Percentiles rank a stretch among this genome's conserved stretches.
Conservation (phyloP, 2,888 invertebrate genomes). For the Drosophila colorata region DNA sequence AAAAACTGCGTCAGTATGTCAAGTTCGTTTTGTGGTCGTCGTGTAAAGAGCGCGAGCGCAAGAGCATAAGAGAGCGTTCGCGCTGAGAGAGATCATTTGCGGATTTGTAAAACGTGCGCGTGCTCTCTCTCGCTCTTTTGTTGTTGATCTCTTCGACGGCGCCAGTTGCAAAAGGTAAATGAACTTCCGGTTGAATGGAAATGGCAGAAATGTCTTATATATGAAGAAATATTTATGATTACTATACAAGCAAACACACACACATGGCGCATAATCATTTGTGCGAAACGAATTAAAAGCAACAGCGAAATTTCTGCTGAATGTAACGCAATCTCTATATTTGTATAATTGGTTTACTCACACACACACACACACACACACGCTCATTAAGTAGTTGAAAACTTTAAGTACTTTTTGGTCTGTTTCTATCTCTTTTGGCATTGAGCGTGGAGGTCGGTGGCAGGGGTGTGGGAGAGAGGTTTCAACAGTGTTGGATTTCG, state of each 20-base stretch:
- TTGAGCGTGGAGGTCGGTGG: not conserved
- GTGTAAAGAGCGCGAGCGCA: conserved; percentile 9
- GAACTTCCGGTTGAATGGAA: conserved; percentile 80
- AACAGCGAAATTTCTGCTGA: conserved; percentile 27
- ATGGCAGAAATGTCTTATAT: conserved; percentile 47
- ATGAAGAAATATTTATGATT: conserved; percentile 27
- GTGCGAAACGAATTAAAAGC: conserved; percentile 14
- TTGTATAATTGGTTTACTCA: conserved; percentile 66
- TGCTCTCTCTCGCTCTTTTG: conserved; percentile 14
- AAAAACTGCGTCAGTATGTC: conserved; percentile 83
- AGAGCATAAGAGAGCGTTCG: conserved; percentile 15
- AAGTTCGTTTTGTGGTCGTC: conserved; percentile 78
- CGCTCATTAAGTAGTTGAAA: conserved; percentile 48
- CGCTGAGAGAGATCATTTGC: conserved; percentile 31
- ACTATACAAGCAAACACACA: conserved; percentile 10
- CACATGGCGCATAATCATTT: conserved; percentile 2
- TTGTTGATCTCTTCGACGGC: conserved; percentile 46
- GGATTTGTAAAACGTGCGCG: conserved; percentile 10
- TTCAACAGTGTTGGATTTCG: conserved; percentile 26
- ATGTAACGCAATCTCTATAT: conserved; percentile 65
- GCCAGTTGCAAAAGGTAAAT: conserved; percentile 72
- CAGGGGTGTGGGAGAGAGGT: not conserved
- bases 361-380: conserved; percentile 22
- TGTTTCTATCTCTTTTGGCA: conserved; percentile 25
- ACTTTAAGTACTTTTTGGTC: conserved; percentile 51